A percentile compares a stretch with the other conserved stretches of the same genome.
These are phyloP conservation scores for Pterostichus niger DNA, from an alignment of 2,888 invertebrate genomes.

Conservation along the genomic window DNA sequence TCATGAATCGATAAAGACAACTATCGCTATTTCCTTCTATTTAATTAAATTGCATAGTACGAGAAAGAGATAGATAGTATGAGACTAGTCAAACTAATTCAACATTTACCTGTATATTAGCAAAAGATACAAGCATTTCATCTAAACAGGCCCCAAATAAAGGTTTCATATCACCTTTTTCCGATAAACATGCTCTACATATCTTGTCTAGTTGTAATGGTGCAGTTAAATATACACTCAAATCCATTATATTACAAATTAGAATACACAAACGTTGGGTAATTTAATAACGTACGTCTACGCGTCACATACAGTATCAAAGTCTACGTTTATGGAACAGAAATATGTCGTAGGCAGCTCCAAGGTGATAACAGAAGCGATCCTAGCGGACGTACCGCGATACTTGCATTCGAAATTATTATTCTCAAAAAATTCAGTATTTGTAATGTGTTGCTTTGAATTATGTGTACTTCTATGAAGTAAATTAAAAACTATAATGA, in stretches of 20 bases:
- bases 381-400: conserved; percentile 67
- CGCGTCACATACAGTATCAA: conserved; percentile 61
- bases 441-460: no score
- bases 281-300: conserved; percentile 65
- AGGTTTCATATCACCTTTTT: conserved; percentile 78
- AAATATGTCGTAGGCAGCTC: conserved; percentile 56
- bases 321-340: conserved; percentile 67
- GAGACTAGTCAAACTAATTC: conserved; percentile 24
- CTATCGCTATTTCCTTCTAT: conserved; percentile 51
- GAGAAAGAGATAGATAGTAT: conserved; percentile 59
- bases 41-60: background rate
- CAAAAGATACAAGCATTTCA: conserved; percentile 77
- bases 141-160: conserved; percentile 78
- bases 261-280: conserved; percentile 73
- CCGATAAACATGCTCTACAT: conserved; percentile 77
- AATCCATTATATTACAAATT: conserved; percentile 74
- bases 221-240: conserved; percentile 76
- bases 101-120: conserved; percentile 75
- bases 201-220: conserved; percentile 77
- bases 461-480: no score
- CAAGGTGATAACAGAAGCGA: conserved; percentile 61
- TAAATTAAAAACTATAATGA: no score
- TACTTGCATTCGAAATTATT: conserved; percentile 52
- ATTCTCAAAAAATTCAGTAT: background rate
- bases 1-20: conserved; percentile 60